Base-by-base conservation (phyloP, 2,888 invertebrate species). In the Sesia bembeciformis region DNA sequence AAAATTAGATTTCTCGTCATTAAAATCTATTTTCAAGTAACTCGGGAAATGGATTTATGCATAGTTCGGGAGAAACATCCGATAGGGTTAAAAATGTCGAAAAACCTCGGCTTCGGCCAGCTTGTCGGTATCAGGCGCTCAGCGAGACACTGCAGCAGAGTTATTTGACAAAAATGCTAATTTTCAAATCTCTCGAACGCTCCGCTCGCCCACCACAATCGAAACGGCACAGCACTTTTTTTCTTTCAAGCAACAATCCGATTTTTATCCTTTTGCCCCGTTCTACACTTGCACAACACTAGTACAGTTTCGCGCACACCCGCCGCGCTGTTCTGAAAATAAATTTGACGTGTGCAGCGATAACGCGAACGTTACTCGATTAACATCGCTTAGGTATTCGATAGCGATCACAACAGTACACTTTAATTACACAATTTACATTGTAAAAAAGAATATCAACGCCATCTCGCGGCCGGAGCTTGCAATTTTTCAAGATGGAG, bases 131-230 rank as follows among this genome's bases (percentile, higher is more conserved):
- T 87, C 88, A 78, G 76, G 77, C 72, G 79, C 78, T 79, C 80
- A 78, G 80, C 75, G 84, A 84, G 86, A 86, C 86, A 86, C 80
- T 76, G 75, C 74, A 62, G 73, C 78, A 87, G 87, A 89, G 81
- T 89, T 89, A 89, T 88, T 81, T 84, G 86, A 82, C 87, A 86
- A 89, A 89, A 87, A 89, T 89, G 88, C 87, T 85, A 89, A 89
- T 89, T 87, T 80, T 80, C 84, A 86, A 86, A 88, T 88, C 86
- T 88, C 84, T 75, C 75, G 75, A 78, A 78, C 82, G 76, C 76
- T 75, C 72, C 65, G 74, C 75, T 78, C 74, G 76, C 76, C 73
- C 68, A 76, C 78, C 76, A 74, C 85, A 79, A 79, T 82, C 85
- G 78, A 76, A 75, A 76, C 78, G 74, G 72, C 77, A 73, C 77